Conservation (phyloP, 2,797 vertebrate species). For the Anguilla obscura region DNA sequence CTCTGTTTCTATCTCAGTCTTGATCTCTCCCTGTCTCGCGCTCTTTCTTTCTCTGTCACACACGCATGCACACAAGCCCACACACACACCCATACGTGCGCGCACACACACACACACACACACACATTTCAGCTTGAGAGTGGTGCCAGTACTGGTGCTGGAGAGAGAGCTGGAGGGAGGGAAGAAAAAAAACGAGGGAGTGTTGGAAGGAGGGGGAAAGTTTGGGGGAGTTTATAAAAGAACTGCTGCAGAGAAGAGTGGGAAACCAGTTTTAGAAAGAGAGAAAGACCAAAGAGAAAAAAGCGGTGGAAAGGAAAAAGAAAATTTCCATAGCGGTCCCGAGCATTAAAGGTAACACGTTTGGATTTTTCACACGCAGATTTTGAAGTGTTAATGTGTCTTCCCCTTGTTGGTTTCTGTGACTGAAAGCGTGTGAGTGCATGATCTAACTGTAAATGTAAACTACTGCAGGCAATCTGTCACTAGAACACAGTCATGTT, state of each 20-base stretch:
- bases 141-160: constrained; percentile 7
- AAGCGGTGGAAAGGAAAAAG: not conserved
- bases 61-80: no score
- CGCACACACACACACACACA: not conserved
- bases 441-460: not conserved
- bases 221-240: constrained; percentile 32
- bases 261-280: constrained; percentile 42
- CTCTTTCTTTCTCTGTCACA: not conserved
- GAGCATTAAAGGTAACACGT: not conserved
- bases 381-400: not conserved
- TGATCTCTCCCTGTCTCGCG: not conserved
- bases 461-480: not conserved
- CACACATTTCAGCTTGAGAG: constrained; percentile 13
- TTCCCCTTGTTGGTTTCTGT: not conserved
- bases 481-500: not conserved
- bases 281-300: constrained; percentile 42
- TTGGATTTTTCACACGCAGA: not conserved
- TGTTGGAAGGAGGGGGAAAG: constrained; percentile 37
- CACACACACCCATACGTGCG: no score
- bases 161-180: not conserved
- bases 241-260: constrained; percentile 49
- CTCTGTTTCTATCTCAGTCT: not conserved
- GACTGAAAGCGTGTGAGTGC: not conserved
- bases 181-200: constrained; percentile 44
- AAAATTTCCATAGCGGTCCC: not conserved